Evolutionary conservation across 2,888 invertebrate genomes (phyloP), one percentile per base, ranked within the genome.

Genomic region (Dicroscelio sp.): DNA sequence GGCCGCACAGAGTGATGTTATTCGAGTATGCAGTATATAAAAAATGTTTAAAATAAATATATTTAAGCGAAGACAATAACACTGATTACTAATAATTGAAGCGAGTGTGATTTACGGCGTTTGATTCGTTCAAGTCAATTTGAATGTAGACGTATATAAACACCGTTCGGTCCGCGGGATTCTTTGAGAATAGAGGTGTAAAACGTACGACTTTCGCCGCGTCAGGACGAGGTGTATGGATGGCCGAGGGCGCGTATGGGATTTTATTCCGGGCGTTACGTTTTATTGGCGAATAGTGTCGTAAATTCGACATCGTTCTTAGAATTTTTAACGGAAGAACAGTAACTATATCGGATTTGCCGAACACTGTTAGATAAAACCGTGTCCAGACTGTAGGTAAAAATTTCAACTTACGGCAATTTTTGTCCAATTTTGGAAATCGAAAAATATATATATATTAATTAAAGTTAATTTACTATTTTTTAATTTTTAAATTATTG

Each of bases 121-220:
- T n/a, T n/a, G n/a, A n/a, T n/a, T n/a, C 10, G 43, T 14, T 84
- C 89, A 82, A 95, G 93, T 94, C 94, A 93, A 95, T 94, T 92
- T 90, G 94, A 92, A 92, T 93, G 86, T 82, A 88, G 86, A 90
- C 86, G 92, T 91, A 94, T 93, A 95, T 95, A 94, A 95, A 95
- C 93, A 94, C 88, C 78, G 52, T 82, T 87, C 82, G 90, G 90
- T 93, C 94, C 89, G 86, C 84, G 76, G 88, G 92, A 92, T 92
- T 94, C 90, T 92, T 93, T 73, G 79, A 75, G 92, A 94, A 94
- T 91, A 60, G 79, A 92, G 84, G 89, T 93, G 91, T 91, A 91
- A 91, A 91, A 91, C 76, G 78, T 91, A 91, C 83, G 91, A 91
- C 91, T 91, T 91, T 88, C 83, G 88, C 73, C 86, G 58, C 75